Percentiles rank a stretch among this genome's conserved stretches.
Conservation (phyloP, 1,140 invertebrate genomes). For the Pogonognathellus flavescens region DNA sequence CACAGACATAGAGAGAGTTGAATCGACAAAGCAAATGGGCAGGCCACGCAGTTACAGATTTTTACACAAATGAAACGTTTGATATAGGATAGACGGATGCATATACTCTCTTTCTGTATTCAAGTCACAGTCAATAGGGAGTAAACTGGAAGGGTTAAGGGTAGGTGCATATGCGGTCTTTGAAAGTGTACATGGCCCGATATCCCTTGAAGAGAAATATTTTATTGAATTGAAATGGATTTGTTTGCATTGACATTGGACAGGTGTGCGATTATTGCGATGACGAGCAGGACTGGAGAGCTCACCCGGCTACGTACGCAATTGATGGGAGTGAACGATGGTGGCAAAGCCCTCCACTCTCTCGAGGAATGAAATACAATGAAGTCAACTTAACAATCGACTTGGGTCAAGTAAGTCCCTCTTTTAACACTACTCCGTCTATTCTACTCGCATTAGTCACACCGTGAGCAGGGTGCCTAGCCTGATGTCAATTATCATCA, state of each 20-base stretch:
- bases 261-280: constrained; percentile 96
- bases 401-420: constrained; percentile 86
- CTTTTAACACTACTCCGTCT: neutral
- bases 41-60: neutral
- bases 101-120: too few relatives aligned
- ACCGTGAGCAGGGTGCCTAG: neutral
- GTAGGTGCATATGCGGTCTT: neutral
- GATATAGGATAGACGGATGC: too few relatives aligned
- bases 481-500: too few relatives aligned
- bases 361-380: constrained; percentile 95
- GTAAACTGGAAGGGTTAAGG: too few relatives aligned
- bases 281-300: constrained; percentile 77
- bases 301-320: constrained; percentile 90
- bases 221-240: constrained; percentile 30
- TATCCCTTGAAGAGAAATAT: too few relatives aligned
- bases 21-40: neutral
- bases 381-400: constrained; percentile 98
- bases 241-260: constrained; percentile 68
- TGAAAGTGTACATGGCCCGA: neutral
- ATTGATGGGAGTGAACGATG: constrained; percentile 95
- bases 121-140: too few relatives aligned
- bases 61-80: neutral
- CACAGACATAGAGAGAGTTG: neutral
- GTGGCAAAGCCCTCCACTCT: constrained; percentile 99
- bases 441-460: neutral